Evolutionary conservation across 1,140 invertebrate species (phyloP), one percentile per base, ranked within the genome.

Genomic region (Scaptodrosophila lebanonensis): DNA sequence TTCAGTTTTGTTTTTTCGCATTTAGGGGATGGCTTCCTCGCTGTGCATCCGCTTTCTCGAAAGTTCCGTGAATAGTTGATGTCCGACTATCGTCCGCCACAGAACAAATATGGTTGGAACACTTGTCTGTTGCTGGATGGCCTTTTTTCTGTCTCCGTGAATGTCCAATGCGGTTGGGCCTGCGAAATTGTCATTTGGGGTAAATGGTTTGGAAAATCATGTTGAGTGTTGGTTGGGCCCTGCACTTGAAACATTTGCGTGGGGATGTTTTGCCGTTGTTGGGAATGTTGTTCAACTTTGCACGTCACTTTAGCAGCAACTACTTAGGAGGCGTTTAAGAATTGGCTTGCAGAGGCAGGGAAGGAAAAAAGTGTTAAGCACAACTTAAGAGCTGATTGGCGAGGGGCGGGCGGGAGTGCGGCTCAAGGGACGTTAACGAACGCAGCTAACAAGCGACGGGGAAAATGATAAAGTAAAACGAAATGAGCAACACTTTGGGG

Each of bases 161-260:
- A 18, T 43, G 13, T 53, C 6, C 3, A 13, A n/a, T 33, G 32
- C 8, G 8, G 8, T 13, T n/a, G 32, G 5, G 32, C 9, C 32
- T 25, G 39, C 16, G 1, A 36, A 36, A 43, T 18, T 36, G 60
- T 36, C 33, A 12, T 35, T 66, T 52, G 5, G 8, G 3, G 32
- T 66, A 66, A 66, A 66, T 66, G 62, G 62, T 25, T 35, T 66
- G 64, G 64, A 66, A 66, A 66, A 66, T 52, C 47, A 33, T 29
- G 42, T 48, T 30, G 33, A 65, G 44, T 45, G 38, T 25, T 25
- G 8, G 22, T 25, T 25, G 22, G 3, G 22, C 22, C 3, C 22
- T 25, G n/a, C 8, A 25, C 3, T 4, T 25, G 22, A 25, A 8
- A 25, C 22, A 25, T 25, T 25, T 4, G 8, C 8, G 22, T 25